These are phyloP conservation scores for Macrosiphum euphorbiae DNA, from an alignment of 2,888 invertebrate genomes.

Conservation along the genomic window DNA sequence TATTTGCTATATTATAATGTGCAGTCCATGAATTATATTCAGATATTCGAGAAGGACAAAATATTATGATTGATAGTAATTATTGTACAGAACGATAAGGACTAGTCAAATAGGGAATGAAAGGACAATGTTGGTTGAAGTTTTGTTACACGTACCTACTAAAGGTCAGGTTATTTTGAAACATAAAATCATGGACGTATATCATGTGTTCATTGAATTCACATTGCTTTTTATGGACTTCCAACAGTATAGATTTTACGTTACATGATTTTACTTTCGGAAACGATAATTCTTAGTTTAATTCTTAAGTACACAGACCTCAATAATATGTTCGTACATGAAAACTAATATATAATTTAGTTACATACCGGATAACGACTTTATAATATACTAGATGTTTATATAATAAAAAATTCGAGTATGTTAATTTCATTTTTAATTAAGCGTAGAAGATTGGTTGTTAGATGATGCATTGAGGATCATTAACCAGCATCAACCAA, in stretches of 20 bases:
- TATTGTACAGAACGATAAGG: not conserved
- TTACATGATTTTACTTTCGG: not conserved
- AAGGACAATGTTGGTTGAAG: not conserved
- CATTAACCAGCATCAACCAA: too few relatives aligned
- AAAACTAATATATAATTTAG: not conserved
- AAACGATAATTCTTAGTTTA: not conserved
- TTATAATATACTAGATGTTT: not conserved
- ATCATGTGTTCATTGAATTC: not conserved
- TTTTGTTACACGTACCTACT: not conserved
- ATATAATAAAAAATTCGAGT: not conserved
- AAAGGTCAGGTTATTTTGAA: constrained; percentile 18
- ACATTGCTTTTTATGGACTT: not conserved
- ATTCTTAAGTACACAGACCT: too few relatives aligned
- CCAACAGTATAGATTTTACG: not conserved
- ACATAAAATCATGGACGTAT: not conserved
- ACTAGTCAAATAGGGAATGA: not conserved
- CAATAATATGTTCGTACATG: not conserved
- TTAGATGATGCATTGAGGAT: not conserved
- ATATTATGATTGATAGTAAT: not conserved
- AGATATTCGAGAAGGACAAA: not conserved
- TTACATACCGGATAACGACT: not conserved
- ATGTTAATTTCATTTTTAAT: not conserved
- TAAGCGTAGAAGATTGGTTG: not conserved
- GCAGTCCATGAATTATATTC: not conserved
- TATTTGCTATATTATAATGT: not conserved